Percentiles rank a stretch among this genome's conserved stretches.
Evolutionary conservation across 2,113 vertebrate genomes (phyloP).

Genomic region (Pachypanchax playfairii): DNA sequence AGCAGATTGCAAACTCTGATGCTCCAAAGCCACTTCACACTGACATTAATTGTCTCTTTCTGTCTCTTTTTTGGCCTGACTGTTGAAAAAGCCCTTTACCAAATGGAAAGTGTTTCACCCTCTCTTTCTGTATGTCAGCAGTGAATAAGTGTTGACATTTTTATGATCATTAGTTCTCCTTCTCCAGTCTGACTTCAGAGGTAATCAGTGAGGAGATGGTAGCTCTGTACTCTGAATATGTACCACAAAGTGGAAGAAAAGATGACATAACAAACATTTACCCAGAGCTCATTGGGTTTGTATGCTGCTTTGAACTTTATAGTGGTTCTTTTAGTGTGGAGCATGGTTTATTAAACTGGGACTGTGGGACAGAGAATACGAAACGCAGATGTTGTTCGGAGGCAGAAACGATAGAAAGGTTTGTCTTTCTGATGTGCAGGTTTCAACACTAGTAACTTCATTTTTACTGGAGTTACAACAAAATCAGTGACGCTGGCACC

Average conservation of each 20-base stretch:
- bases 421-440: constrained; percentile 12
- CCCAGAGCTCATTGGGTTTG: constrained; percentile 35
- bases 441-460: constrained; percentile 17
- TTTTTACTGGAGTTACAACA: constrained; percentile 26
- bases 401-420: constrained; percentile 11
- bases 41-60: constrained; percentile 26
- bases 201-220: constrained; percentile 30
- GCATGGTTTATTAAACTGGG: constrained; percentile 59
- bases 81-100: constrained; percentile 10
- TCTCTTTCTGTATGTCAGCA: constrained; percentile 17
- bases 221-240: not conserved
- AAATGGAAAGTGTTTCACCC: constrained; percentile 11
- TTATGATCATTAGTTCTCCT: constrained; percentile 51
- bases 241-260: constrained; percentile 20
- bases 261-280: constrained; percentile 21
- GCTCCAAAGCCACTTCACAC: constrained; percentile 1
- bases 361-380: constrained; percentile 49
- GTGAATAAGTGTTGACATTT: constrained; percentile 43
- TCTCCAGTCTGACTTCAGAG: constrained; percentile 37
- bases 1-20: not conserved
- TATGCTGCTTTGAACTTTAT: constrained; percentile 40
- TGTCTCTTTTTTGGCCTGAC: constrained; percentile 11
- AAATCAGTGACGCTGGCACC: constrained; percentile 26
- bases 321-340: constrained; percentile 26
- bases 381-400: constrained; percentile 56